A percentile compares a stretch with the other conserved stretches of the same genome.
These are phyloP conservation scores for Scolopax bukidnonensis DNA, from an alignment of 2,797 vertebrate species.

Conservation along the genomic window DNA sequence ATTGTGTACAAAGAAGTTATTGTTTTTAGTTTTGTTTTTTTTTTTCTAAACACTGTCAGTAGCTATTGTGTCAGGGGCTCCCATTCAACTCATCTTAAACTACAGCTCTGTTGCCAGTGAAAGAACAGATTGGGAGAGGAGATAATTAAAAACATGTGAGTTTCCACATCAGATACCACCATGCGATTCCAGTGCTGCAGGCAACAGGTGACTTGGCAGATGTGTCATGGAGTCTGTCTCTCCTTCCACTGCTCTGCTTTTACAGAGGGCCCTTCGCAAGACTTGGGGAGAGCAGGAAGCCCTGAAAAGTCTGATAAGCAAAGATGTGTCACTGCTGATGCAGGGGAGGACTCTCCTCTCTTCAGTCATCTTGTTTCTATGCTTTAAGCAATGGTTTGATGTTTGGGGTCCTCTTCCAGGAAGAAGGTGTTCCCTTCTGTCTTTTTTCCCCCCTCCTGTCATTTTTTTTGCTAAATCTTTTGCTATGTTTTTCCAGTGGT, in stretches of 20 bases:
- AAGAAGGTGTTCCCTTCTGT: neutral
- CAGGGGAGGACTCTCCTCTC: neutral
- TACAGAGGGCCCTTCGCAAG: neutral
- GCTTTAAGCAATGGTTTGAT: neutral
- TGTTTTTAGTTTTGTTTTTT: neutral
- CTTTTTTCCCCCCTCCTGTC: neutral
- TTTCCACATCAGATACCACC: neutral
- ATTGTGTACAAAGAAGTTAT: neutral
- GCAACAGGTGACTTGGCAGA: neutral
- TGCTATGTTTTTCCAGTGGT: neutral
- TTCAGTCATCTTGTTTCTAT: neutral
- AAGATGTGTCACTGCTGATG: accelerated
- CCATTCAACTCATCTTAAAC: neutral
- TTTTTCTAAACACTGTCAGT: neutral
- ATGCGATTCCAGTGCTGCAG: neutral
- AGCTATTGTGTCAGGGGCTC: neutral
- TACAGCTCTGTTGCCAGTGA: neutral
- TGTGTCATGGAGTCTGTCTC: neutral
- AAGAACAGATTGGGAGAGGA: neutral
- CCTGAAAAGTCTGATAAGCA: neutral
- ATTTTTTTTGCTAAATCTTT: neutral
- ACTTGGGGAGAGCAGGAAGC: neutral
- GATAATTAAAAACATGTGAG: neutral
- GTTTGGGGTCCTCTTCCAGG: neutral
- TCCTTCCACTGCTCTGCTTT: neutral